phyloP scores from a whole-genome alignment of 2,888 invertebrate genomes.

The Hirudinaria manillensis region DNA sequence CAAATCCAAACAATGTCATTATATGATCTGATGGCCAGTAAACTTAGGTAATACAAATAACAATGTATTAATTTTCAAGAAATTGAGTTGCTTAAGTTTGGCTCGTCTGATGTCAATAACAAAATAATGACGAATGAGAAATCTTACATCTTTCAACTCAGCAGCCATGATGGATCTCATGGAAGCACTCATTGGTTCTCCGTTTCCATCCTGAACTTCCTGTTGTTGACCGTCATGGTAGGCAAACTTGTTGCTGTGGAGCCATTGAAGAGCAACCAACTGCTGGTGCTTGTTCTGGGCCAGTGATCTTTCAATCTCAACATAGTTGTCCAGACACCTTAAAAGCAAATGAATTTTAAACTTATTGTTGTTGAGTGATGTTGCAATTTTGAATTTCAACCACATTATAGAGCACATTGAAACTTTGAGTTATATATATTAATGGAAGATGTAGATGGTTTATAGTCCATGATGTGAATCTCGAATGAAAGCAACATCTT shows the following conservation, averaged over 20 bases:
- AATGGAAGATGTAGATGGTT: background rate
- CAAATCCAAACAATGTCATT: too few relatives aligned
- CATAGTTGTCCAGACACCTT: conserved; percentile 7
- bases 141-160: too few relatives aligned
- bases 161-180: too few relatives aligned
- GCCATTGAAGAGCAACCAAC: background rate
- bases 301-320: background rate
- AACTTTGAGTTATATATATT: background rate
- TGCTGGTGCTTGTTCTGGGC: conserved; percentile 1
- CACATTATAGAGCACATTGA: background rate
- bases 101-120: too few relatives aligned
- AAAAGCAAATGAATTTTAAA: background rate
- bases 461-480: background rate
- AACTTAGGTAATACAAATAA: too few relatives aligned
- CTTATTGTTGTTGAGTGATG: too few relatives aligned
- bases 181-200: too few relatives aligned
- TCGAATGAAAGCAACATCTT: background rate
- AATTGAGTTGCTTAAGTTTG: too few relatives aligned
- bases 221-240: background rate
- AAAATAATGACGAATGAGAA: too few relatives aligned
- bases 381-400: background rate
- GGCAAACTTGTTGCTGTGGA: background rate
- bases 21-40: too few relatives aligned
- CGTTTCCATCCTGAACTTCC: too few relatives aligned
- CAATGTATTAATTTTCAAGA: too few relatives aligned